Base-by-base conservation (phyloP, 2,113 vertebrate genomes). In the Siniperca chuatsi region DNA sequence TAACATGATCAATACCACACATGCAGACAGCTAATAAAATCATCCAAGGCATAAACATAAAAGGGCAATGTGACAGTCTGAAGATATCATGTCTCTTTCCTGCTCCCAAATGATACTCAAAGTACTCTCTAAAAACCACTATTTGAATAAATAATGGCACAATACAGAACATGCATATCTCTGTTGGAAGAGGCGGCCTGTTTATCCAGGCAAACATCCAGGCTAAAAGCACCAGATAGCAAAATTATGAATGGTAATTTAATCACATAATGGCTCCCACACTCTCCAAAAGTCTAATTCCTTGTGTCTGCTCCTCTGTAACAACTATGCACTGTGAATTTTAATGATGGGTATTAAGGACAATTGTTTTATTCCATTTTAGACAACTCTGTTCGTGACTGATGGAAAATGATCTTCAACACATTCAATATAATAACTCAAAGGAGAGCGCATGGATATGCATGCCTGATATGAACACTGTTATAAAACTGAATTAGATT, bases 171-270 rank as follows among this genome's bases (percentile, higher is more conserved):
- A 54, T 6, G 37, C 80, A 89, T 6, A 66, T 79, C 75, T 79
- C 71, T 83, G 37, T 54, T 74, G 80, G 60, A 89, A 65, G 79
- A 86, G 29, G 50, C 25, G 6, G 84, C 1, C 25, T 86, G 84
- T 90, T 90, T 84, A 88, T 87, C 50, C 69, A 91, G 84, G 74
- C 82, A 86, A 76, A n/a, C 77, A 79, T 81, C 89, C 87, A 87
- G 81, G 55, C 82, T 89, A 79, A 90, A 91, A 91, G 69, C 87
- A 92, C 75, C 81, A 89, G 79, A 94, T 78, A 85, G 81, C 58
- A 87, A 89, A 91, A 92, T 90, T 89, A 90, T 90, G 86, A 93
- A 91, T 90, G 86, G 87, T 90, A 92, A 93, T 95, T 94, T 89
- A 91, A 93, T 94, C 90, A 86, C 89, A 92, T 91, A 90, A 93